Evolutionary conservation across 2,113 vertebrate genomes (phyloP).

Genomic region (Euleptes europaea): DNA sequence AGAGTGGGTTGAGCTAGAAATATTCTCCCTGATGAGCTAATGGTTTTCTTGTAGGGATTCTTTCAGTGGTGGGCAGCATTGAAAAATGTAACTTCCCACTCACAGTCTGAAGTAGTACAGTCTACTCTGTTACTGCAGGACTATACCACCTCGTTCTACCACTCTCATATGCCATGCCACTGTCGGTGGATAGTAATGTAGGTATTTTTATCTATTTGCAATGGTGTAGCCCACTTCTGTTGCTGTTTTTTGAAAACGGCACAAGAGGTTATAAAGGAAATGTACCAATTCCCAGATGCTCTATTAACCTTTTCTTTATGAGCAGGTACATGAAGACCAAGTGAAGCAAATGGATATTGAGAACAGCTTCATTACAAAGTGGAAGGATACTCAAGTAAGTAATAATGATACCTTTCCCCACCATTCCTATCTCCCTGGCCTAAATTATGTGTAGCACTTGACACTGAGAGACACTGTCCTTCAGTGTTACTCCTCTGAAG

Average conservation of each 20-base stretch:
- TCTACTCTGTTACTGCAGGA: neutral
- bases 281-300: neutral
- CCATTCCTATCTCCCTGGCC: no score
- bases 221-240: neutral
- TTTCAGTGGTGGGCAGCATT: neutral
- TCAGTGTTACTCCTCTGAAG: no score
- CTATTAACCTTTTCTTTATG: conserved; percentile 42
- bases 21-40: neutral
- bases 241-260: neutral
- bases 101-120: no score
- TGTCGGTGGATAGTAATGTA: no score
- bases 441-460: no score
- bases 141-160: neutral
- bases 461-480: no score
- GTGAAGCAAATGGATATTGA: conserved; percentile 97
- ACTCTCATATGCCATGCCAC: neutral
- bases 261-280: neutral
- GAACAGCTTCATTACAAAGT: conserved; percentile 93
- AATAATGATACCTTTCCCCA: neutral
- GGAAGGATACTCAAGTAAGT: conserved; percentile 92
- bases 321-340: conserved; percentile 92
- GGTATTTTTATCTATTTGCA: neutral
- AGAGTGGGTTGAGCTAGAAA: no score
- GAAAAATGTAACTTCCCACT: neutral
- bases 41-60: neutral